Evolutionary conservation across 1,140 invertebrate genomes (phyloP), one percentile per base, ranked within the genome.

Genomic region (Dreissena polymorpha): DNA sequence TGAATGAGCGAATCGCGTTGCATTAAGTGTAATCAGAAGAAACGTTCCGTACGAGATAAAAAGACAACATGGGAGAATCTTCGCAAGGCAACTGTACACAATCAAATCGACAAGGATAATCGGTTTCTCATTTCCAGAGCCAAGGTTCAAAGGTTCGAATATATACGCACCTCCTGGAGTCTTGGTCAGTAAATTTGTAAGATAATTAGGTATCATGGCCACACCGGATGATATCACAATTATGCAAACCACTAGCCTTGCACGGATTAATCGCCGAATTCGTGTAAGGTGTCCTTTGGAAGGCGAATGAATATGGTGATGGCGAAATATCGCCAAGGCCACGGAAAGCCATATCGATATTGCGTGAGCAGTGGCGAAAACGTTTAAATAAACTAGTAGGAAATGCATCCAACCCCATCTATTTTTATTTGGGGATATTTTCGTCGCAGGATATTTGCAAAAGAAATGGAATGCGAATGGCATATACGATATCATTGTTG

Each of bases 331-430:
- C 0, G 98, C 97, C 55, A 99, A 91, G 0, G 96, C 97, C 0
- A 99, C 96, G 0, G 97, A 98, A 75, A 99, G 91, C 95, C 96
- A 98, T 74, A 98, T 98, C 0, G n/a, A n/a, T n/a, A n/a, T n/a
- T n/a, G n/a, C n/a, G n/a, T n/a, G n/a, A n/a, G n/a, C n/a, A n/a
- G n/a, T 96, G 95, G 94, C 91, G 0, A 94, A 93, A 90, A 98
- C 98, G 86, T 97, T 90, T n/a, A 90, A 84, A 69, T 76, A 92
- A n/a, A n/a, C 91, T 6, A 91, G 76, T 8, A 91, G 72, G 77
- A 90, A 92, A 10, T 78, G 67, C 86, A 90, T 89, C 92, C 91
- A 92, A 0, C 78, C 85, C 18, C 68, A 60, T 16, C 84, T 86
- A 60, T 87, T 85, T 23, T 81, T 86, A 12, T 82, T 77, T 0